Evolutionary conservation across 2,888 invertebrate species (phyloP).

Genomic region (Drosophila affinis): DNA sequence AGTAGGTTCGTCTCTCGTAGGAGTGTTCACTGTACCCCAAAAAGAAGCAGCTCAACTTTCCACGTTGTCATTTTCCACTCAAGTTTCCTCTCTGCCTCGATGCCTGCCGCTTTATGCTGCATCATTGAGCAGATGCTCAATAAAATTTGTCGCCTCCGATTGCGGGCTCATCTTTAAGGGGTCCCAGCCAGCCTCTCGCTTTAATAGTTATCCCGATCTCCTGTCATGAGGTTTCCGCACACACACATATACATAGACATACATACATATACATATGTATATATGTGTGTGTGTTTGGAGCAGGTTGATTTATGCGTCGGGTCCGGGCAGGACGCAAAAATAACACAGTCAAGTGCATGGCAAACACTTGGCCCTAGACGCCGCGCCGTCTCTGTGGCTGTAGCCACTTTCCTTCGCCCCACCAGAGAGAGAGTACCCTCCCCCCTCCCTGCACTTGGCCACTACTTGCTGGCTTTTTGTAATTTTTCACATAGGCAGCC

Average conservation of each 20-base stretch:
- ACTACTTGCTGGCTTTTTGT: constrained; percentile 65
- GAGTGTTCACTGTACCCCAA: background rate
- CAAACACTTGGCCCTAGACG: constrained; percentile 72
- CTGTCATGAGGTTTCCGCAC: constrained; percentile 35
- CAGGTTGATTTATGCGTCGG: constrained; percentile 71
- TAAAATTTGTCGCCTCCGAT: constrained; percentile 60
- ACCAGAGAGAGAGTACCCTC: background rate
- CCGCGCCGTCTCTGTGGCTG: constrained; percentile 39
- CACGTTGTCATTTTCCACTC: background rate
- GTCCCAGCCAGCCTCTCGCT: constrained; percentile 27
- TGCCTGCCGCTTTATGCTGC: constrained; percentile 17
- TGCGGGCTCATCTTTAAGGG: constrained; percentile 56
- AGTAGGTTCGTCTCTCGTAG: background rate
- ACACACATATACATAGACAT: background rate
- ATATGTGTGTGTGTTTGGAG: constrained; percentile 31
- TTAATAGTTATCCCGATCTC: constrained; percentile 49
- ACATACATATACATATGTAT: background rate
- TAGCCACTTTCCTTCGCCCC: constrained; percentile 27
- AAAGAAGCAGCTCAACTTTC: background rate
- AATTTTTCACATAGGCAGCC: constrained; percentile 79
- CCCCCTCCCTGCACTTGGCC: constrained; percentile 29
- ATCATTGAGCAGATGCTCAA: constrained; percentile 57
- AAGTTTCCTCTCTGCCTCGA: background rate
- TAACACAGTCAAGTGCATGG: constrained; percentile 79
- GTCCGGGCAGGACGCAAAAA: constrained; percentile 59